These are phyloP conservation scores for Menidia beryllina DNA, from an alignment of 2,113 vertebrate species.

Conservation along the genomic window DNA sequence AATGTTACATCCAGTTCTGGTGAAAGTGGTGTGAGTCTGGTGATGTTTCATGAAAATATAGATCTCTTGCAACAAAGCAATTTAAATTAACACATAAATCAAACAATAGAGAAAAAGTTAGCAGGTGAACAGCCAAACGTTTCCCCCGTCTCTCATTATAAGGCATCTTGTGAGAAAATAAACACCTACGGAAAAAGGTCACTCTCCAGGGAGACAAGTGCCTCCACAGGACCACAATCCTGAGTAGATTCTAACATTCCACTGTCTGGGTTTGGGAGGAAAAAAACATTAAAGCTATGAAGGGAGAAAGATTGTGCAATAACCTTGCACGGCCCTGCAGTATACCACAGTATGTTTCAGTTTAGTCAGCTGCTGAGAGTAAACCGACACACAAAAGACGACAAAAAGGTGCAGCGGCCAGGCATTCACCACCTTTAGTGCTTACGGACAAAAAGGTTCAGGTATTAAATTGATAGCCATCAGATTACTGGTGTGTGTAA, in stretches of 20 bases:
- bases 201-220: conserved; percentile 47
- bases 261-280: conserved; percentile 38
- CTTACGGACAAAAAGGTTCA: conserved; percentile 6
- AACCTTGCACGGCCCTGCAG: background rate
- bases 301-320: conserved; percentile 30
- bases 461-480: background rate
- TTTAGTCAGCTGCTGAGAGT: conserved; percentile 29
- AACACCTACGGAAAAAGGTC: conserved; percentile 20
- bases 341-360: background rate
- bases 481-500: background rate
- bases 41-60: background rate
- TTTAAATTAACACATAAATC: background rate
- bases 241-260: conserved; percentile 35
- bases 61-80: background rate
- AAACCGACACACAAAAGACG: conserved; percentile 15
- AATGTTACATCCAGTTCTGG: background rate
- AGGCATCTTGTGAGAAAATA: background rate
- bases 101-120: background rate
- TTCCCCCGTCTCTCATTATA: background rate
- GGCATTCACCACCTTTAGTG: conserved; percentile 21
- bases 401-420: conserved; percentile 29
- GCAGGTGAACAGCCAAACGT: background rate
- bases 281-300: conserved; percentile 39
- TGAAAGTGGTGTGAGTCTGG: background rate
- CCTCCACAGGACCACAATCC: conserved; percentile 43